Evolutionary conservation across 2,797 vertebrate genomes (phyloP).

Genomic region (Micropoecilia bifurca): DNA sequence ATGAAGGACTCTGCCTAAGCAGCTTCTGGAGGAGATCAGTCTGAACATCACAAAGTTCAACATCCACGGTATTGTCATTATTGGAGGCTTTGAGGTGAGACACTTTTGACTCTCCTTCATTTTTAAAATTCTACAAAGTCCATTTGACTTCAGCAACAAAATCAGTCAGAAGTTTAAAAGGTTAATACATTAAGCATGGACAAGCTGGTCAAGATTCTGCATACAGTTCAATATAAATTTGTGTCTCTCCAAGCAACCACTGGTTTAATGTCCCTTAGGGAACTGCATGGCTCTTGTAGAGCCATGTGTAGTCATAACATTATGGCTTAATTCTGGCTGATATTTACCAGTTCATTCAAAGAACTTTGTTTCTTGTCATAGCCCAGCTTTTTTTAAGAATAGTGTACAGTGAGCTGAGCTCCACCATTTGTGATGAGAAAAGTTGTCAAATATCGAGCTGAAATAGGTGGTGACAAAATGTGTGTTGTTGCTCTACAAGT

Average conservation of each 20-base stretch:
- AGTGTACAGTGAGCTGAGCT: not conserved
- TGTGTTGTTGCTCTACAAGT: not conserved
- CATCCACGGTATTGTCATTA: slow-evolving; percentile 90
- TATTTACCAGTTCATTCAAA: not conserved
- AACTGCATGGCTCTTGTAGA: not conserved
- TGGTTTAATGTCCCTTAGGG: not conserved
- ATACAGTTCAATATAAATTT: not conserved
- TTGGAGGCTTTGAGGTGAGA: slow-evolving; percentile 93
- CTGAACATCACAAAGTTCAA: slow-evolving; percentile 86
- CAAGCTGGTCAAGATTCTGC: not conserved
- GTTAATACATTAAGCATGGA: not conserved
- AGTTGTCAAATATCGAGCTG: not conserved
- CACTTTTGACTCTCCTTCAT: not conserved
- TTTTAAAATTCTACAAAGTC: not conserved
- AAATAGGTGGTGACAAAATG: not conserved
- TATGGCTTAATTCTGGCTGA: not conserved
- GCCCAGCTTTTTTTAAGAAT: not conserved
- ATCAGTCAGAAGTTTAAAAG: not conserved
- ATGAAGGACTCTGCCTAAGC: slow-evolving; percentile 80
- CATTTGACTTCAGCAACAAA: not conserved
- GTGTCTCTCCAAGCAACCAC: not conserved
- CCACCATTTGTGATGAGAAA: not conserved
- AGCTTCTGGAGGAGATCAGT: slow-evolving; percentile 89
- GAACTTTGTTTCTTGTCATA: not conserved
- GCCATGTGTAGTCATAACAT: not conserved